Evolutionary conservation across 64 coral and sea anemone genomes (phyloP).

Genomic region (Porites lutea): DNA sequence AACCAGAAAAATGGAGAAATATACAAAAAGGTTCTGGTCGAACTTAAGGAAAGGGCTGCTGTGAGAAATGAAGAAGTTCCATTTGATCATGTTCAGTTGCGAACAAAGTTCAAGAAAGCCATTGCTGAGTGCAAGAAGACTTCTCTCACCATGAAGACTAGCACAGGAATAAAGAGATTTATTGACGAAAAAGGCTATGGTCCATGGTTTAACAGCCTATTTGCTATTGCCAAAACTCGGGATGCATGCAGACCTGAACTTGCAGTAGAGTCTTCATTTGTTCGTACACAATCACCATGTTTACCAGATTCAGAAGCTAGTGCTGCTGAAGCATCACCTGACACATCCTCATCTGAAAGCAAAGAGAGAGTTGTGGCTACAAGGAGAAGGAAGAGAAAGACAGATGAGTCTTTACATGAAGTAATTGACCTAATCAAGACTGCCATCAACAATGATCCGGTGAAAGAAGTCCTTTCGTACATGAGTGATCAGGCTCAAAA

Average conservation of each 20-base stretch:
- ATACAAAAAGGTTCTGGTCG: constrained; percentile 13
- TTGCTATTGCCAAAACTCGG: constrained; percentile 51
- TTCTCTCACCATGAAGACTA: constrained; percentile 71
- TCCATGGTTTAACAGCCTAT: constrained; percentile 58
- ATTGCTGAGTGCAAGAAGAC: constrained; percentile 59
- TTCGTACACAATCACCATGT: not conserved
- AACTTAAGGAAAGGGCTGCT: constrained; percentile 42
- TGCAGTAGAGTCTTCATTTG: constrained; percentile 52
- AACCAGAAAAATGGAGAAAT: constrained; percentile 45
- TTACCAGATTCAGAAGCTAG: not conserved
- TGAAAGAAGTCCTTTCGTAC: constrained; percentile 53
- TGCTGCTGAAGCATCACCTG: not conserved
- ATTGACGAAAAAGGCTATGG: constrained; percentile 57
- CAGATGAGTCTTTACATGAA: constrained; percentile 11
- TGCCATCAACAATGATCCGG: constrained; percentile 56
- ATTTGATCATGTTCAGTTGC: constrained; percentile 50
- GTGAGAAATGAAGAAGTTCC: constrained; percentile 39
- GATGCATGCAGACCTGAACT: constrained; percentile 64
- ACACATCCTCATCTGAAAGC: not conserved
- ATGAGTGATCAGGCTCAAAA: constrained; percentile 62
- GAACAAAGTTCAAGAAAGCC: constrained; percentile 68
- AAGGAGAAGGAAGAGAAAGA: constrained; percentile 16
- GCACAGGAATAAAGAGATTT: constrained; percentile 64
- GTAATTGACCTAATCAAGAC: constrained; percentile 38
- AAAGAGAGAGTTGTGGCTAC: not conserved